These are phyloP conservation scores for Entomyzon cyanotis DNA, from an alignment of 2,113 vertebrate species.

Conservation along the genomic window DNA sequence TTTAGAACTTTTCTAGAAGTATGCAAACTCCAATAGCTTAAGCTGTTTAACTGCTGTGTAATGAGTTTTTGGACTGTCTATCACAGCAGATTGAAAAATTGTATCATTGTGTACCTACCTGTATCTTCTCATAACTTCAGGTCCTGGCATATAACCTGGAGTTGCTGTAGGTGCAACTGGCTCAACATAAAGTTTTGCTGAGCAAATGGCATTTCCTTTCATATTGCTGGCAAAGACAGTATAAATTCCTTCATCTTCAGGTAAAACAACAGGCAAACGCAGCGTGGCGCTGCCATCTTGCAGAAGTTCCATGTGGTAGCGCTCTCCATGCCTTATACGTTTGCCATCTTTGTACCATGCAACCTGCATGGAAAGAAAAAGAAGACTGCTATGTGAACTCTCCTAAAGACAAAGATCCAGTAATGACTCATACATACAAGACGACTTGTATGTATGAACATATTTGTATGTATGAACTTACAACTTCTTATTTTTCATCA, in stretches of 20 bases:
- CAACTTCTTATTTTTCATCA: not conserved
- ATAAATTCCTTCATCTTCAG: constrained; percentile 97
- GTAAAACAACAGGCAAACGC: constrained; percentile 85
- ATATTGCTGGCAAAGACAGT: constrained; percentile 91
- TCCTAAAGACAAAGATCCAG: not conserved
- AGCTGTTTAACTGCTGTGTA: not conserved
- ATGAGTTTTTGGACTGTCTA: not conserved
- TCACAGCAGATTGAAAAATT: not conserved
- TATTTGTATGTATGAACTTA: too few relatives aligned
- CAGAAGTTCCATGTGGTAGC: constrained; percentile 88
- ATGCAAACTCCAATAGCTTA: not conserved
- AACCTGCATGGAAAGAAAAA: constrained; percentile 76
- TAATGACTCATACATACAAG: not conserved
- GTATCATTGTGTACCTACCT: constrained; percentile 71
- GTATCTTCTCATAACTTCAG: constrained; percentile 89
- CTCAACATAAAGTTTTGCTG: constrained; percentile 93
- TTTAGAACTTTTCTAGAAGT: not conserved
- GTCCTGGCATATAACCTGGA: constrained; percentile 86
- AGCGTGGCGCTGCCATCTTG: constrained; percentile 92
- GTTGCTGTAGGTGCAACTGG: constrained; percentile 80
- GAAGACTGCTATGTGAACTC: not conserved
- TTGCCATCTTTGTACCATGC: constrained; percentile 98
- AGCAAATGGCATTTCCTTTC: constrained; percentile 94
- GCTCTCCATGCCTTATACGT: constrained; percentile 85
- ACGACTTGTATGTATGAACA: too few relatives aligned